These are phyloP conservation scores for Drosophila seguyi DNA, from an alignment of 1,140 invertebrate species.

Conservation along the genomic window DNA sequence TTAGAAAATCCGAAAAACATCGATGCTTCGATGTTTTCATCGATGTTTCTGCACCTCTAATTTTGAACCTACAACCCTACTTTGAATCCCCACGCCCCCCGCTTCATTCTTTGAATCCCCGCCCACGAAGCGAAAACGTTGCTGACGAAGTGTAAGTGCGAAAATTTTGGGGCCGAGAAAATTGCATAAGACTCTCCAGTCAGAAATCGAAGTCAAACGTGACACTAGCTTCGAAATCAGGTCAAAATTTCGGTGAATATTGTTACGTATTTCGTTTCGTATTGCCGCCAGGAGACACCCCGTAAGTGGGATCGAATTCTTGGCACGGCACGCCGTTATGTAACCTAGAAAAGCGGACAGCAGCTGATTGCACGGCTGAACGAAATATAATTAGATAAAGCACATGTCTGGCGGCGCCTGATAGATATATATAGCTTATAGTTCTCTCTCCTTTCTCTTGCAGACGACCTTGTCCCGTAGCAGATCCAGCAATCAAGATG, in stretches of 20 bases:
- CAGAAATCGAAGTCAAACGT: constrained; percentile 3
- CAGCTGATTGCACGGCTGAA: constrained; percentile 57
- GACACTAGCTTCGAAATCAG: not conserved
- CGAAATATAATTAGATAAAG: constrained; percentile 58
- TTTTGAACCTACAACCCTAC: too few relatives aligned
- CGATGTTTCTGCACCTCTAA: too few relatives aligned
- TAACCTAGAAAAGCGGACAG: constrained; percentile 64
- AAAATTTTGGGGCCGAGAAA: constrained; percentile 28
- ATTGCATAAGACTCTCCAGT: constrained; percentile 34
- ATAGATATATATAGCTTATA: constrained; percentile 15
- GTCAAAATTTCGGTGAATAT: constrained; percentile 20
- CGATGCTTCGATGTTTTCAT: too few relatives aligned
- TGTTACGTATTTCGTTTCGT: not conserved
- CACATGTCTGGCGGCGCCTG: constrained; percentile 37
- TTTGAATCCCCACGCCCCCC: not conserved
- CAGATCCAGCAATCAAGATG: constrained; percentile 85
- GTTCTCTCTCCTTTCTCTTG: constrained; percentile 2
- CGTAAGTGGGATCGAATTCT: constrained; percentile 8
- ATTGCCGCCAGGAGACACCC: not conserved
- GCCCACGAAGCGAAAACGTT: constrained; percentile 28
- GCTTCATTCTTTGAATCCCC: constrained; percentile 30
- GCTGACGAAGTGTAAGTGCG: constrained; percentile 48
- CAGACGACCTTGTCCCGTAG: constrained; percentile 31
- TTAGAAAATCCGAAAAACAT: too few relatives aligned
- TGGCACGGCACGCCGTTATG: constrained; percentile 72